Percentiles rank a stretch among this genome's conserved stretches.
Conservation (phyloP, 2,888 invertebrate species). For the Gastrophysa polygoni region DNA sequence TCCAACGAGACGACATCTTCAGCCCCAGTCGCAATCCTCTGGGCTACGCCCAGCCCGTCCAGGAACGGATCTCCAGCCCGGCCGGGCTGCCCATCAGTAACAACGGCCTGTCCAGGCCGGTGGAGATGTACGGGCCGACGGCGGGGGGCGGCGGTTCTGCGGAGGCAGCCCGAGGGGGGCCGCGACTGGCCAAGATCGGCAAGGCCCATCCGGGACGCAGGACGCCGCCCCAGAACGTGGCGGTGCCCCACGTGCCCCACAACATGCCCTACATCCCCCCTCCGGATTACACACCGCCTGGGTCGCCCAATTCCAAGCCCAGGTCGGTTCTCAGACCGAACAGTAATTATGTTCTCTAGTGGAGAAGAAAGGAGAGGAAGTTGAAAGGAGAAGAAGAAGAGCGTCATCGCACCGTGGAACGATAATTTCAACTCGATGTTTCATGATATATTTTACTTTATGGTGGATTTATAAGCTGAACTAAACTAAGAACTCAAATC, state of each 20-base stretch:
- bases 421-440: too few relatives aligned
- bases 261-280: slow-evolving; percentile 30
- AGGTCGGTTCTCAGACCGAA: slow-evolving; percentile 29
- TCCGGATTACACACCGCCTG: slow-evolving; percentile 33
- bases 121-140: too few relatives aligned
- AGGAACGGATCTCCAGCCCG: too few relatives aligned
- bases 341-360: slow-evolving; percentile 26
- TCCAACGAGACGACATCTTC: slow-evolving; percentile 22
- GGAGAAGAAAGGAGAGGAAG: background rate
- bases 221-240: slow-evolving; percentile 22
- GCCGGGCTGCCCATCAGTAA: too few relatives aligned
- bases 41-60: too few relatives aligned
- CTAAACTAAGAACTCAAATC: too few relatives aligned
- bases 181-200: slow-evolving; percentile 9
- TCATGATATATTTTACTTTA: too few relatives aligned
- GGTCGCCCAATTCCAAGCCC: slow-evolving; percentile 15
- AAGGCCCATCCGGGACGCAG: slow-evolving; percentile 22
- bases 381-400: too few relatives aligned
- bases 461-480: too few relatives aligned
- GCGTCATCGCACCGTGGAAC: too few relatives aligned
- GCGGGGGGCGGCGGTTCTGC: too few relatives aligned
- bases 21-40: slow-evolving; percentile 21
- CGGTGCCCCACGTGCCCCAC: slow-evolving; percentile 19
- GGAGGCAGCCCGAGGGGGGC: background rate
- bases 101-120: background rate